phyloP scores from a whole-genome alignment of 2,797 vertebrate species.

The Phrynocephalus vlangalii region DNA sequence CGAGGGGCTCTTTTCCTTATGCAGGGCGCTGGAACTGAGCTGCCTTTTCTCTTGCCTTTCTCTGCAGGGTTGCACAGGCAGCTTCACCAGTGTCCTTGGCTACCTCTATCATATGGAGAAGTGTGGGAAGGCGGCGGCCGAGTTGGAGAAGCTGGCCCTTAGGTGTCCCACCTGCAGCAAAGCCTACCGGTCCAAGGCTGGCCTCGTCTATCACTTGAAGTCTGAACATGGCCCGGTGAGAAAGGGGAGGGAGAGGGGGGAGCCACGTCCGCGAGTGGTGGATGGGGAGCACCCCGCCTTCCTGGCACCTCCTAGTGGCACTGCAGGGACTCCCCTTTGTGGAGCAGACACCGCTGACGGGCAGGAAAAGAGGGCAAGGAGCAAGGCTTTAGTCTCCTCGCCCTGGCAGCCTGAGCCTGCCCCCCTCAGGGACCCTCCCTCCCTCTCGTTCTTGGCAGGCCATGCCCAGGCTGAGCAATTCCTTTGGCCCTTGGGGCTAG shows the following conservation, averaged over 20 bases:
- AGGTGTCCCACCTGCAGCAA: slow-evolving; percentile 93
- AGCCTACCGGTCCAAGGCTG: slow-evolving; percentile 90
- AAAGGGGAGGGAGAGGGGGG: neutral
- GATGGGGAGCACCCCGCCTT: neutral
- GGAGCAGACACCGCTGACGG: too few relatives aligned
- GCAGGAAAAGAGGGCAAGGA: too few relatives aligned
- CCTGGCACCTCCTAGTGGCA: neutral
- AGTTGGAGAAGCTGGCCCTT: slow-evolving; percentile 91
- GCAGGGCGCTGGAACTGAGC: fast-evolving
- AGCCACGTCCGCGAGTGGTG: neutral
- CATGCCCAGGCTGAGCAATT: too few relatives aligned
- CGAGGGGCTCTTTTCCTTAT: neutral
- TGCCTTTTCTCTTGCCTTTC: slow-evolving; percentile 41
- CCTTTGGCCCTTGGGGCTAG: slow-evolving; percentile 71
- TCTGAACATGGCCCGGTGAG: slow-evolving; percentile 89
- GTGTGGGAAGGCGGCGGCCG: slow-evolving; percentile 91
- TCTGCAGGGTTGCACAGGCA: slow-evolving; percentile 88
- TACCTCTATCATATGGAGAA: slow-evolving; percentile 93
- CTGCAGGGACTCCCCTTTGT: too few relatives aligned
- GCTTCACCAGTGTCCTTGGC: slow-evolving; percentile 95
- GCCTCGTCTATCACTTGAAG: slow-evolving; percentile 92
- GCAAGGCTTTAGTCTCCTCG: too few relatives aligned
- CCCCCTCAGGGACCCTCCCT: too few relatives aligned
- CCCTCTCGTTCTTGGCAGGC: too few relatives aligned
- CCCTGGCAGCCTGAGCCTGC: too few relatives aligned